These are phyloP conservation scores for Gymnarchus niloticus DNA, from an alignment of 2,113 vertebrate species.

Conservation along the genomic window DNA sequence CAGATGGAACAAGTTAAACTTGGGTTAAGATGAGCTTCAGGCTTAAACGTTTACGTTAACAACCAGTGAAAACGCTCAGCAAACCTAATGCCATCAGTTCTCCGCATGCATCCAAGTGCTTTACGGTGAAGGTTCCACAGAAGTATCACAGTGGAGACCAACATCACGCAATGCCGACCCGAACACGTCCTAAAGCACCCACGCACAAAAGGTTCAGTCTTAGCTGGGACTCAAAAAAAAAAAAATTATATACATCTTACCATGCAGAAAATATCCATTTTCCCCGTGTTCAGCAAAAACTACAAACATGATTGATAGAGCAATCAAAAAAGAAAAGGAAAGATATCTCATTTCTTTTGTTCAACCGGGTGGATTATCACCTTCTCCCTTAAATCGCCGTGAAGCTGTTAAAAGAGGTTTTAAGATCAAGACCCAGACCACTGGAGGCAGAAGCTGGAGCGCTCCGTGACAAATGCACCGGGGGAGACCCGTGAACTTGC, in stretches of 20 bases:
- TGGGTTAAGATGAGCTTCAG: neutral
- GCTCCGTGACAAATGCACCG: neutral
- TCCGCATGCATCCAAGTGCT: neutral
- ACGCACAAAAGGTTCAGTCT: neutral
- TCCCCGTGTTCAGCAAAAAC: conserved; percentile 36
- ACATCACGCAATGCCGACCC: neutral
- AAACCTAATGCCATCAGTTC: neutral
- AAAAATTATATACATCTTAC: conserved; percentile 1
- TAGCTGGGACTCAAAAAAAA: neutral
- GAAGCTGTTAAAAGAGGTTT: neutral
- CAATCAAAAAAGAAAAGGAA: conserved; percentile 37
- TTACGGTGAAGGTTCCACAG: neutral
- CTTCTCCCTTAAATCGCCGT: neutral
- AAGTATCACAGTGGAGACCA: neutral
- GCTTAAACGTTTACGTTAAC: neutral
- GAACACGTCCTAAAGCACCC: neutral
- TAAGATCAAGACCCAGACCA: neutral
- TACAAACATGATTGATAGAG: conserved; percentile 38
- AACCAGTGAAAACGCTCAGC: neutral
- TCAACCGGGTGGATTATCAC: neutral
- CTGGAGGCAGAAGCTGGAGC: neutral
- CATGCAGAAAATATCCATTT: conserved; percentile 28
- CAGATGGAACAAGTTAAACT: neutral
- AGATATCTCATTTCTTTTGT: conserved; percentile 47
- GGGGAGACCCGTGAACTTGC: conserved; percentile 39